Evolutionary conservation across 2,888 invertebrate species (phyloP).

Genomic region (Apamea monoglypha): DNA sequence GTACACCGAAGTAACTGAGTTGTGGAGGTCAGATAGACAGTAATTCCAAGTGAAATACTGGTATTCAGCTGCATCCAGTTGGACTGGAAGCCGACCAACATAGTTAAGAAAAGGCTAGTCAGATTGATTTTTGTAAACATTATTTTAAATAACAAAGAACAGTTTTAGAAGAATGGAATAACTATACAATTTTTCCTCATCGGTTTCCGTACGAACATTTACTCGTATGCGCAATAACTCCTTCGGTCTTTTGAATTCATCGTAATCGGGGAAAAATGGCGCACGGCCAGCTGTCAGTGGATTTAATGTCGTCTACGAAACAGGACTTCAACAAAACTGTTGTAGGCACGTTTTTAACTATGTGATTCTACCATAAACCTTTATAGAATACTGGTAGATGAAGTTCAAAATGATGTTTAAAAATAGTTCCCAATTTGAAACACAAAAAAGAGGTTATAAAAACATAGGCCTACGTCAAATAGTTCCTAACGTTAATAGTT

Average conservation of each 20-base stretch:
- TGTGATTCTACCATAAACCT: background rate
- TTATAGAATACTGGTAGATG: background rate
- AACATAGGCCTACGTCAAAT: constrained; percentile 18
- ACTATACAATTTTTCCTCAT: constrained; percentile 41
- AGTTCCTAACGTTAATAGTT: constrained; percentile 18
- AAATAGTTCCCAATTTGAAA: background rate
- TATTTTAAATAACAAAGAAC: background rate
- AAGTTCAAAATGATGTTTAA: background rate
- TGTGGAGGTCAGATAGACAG: background rate
- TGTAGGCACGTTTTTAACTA: constrained; percentile 27
- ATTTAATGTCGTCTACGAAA: constrained; percentile 62
- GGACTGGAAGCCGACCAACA: background rate
- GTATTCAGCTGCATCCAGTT: background rate
- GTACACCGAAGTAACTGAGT: background rate
- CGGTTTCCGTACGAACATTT: constrained; percentile 42
- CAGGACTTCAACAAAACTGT: constrained; percentile 51
- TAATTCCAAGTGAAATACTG: background rate
- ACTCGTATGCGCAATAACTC: constrained; percentile 58
- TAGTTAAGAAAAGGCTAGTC: background rate
- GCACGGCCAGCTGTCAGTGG: constrained; percentile 64
- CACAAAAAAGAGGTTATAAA: background rate
- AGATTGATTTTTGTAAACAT: background rate
- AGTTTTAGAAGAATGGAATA: constrained; percentile 27
- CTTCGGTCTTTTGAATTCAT: constrained; percentile 61
- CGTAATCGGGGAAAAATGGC: constrained; percentile 65